Evolutionary conservation across 2,113 vertebrate genomes (phyloP), one percentile per base, ranked within the genome.

Genomic region (Equus quagga): DNA sequence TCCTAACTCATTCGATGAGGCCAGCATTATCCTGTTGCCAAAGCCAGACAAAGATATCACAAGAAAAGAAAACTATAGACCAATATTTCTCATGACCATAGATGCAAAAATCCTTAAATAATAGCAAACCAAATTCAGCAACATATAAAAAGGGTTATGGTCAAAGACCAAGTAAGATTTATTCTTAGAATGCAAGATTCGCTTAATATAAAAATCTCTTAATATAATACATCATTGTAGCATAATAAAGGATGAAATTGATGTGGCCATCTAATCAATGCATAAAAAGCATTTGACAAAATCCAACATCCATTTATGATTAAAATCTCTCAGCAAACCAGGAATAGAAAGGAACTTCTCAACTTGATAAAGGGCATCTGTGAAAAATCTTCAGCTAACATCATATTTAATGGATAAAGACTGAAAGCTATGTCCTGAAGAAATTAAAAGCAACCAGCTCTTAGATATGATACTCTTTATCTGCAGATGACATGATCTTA

Each of bases 211-310:
- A 96, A 93, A 92, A 82, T 76, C 9, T 51, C 41, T 72, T 26
- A 72, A 76, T 62, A 76, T 69, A 69, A 87, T 88, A 56, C 10
- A 78, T 46, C 51, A 51, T 8, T 91, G 0, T 67, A 97, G 46
- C 9, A 80, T 65, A 95, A 83, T 41, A 94, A 83, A 94, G 17
- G 60, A 70, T 15, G n/a, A 94, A 92, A 80, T 23, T 33, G 51
- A 67, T 8, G 12, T 46, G 62, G 13, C 24, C 10, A 70, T 84
- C 72, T 78, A 90, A 79, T 6, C 89, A 36, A 87, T 70, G 19
- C 11, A 89, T 14, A 54, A 82, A 84, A 96, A 89, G 23, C 12
- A 92, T 60, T 81, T 88, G 49, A 87, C 65, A 91, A 97, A 95
- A 85, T 60, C 41, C 33, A 83, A 41, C 15, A 70, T 8, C 58